Conservation (phyloP, 2,888 invertebrate species). For the Scaeva pyrastri region DNA sequence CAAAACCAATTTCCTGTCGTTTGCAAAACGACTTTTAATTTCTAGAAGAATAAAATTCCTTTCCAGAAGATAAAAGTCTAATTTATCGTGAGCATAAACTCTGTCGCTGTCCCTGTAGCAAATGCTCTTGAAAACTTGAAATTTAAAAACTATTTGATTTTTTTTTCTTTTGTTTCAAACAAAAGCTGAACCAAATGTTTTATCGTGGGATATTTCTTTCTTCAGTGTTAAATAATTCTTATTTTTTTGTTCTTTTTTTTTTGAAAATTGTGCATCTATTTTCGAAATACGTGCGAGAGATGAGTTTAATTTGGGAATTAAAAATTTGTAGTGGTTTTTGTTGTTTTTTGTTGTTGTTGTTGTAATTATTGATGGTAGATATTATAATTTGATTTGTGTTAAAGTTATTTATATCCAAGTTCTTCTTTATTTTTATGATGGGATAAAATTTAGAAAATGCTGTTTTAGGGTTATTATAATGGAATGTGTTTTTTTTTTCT, state of each 20-base stretch:
- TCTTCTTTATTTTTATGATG: not conserved
- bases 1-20: too few relatives aligned
- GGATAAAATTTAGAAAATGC: conserved; percentile 27
- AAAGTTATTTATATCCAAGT: conserved; percentile 49
- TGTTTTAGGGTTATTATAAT: conserved; percentile 41
- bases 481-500: conserved; percentile 6
- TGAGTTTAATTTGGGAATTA: conserved; percentile 63
- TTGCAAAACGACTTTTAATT: not conserved
- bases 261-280: conserved; percentile 44
- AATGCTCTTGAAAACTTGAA: conserved; percentile 63
- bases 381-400: conserved; percentile 58
- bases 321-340: not conserved
- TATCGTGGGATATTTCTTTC: conserved; percentile 58
- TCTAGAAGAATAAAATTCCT: not conserved
- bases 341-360: conserved; percentile 10
- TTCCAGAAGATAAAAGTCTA: not conserved
- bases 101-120: conserved; percentile 22
- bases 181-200: conserved; percentile 60
- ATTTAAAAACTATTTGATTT: conserved; percentile 47
- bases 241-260: not conserved
- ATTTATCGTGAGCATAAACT: conserved; percentile 14
- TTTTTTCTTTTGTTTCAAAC: conserved; percentile 39
- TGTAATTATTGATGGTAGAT: conserved; percentile 28
- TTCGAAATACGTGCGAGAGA: conserved; percentile 61
- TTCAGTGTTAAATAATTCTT: conserved; percentile 21